These are phyloP conservation scores for Pyrocoelia pectoralis DNA, from an alignment of 2,888 invertebrate species.

Conservation along the genomic window DNA sequence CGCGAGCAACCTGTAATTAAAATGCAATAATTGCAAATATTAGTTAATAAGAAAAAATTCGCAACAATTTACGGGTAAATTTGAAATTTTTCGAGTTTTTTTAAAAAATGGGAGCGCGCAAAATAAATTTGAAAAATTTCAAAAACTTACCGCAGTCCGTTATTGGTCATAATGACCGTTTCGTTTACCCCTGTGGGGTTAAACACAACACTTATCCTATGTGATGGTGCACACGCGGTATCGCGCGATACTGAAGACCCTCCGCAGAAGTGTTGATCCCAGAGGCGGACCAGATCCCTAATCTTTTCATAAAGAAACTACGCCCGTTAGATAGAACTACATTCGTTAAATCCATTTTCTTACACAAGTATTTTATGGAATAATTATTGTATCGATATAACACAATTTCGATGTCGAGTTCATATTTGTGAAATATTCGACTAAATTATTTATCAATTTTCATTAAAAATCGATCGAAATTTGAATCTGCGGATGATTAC, in stretches of 20 bases:
- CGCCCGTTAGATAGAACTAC: constrained; percentile 50
- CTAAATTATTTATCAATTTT: constrained; percentile 19
- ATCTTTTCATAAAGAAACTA: constrained; percentile 47
- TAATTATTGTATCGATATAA: not conserved
- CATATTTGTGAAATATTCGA: not conserved
- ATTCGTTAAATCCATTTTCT: constrained; percentile 34
- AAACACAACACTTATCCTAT: constrained; percentile 52
- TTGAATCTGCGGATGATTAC: constrained; percentile 30
- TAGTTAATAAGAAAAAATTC: not conserved
- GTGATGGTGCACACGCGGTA: constrained; percentile 57
- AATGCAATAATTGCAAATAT: constrained; percentile 12
- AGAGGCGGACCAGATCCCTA: constrained; percentile 51
- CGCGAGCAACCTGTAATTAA: constrained; percentile 61
- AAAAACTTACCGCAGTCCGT: constrained; percentile 56
- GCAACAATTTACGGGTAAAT: not conserved
- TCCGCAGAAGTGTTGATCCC: constrained; percentile 52
- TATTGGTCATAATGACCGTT: constrained; percentile 57
- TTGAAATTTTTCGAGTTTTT: not conserved
- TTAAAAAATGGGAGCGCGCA: not conserved
- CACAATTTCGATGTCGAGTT: not conserved
- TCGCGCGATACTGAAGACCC: constrained; percentile 60
- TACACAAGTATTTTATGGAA: not conserved
- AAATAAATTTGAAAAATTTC: constrained; percentile 3
- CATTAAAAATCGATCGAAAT: constrained; percentile 26
- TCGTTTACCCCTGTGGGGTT: constrained; percentile 53